Percentiles rank a stretch among this genome's conserved stretches.
Evolutionary conservation across 2,797 vertebrate species (phyloP).

Genomic region (Lacerta viridis): DNA sequence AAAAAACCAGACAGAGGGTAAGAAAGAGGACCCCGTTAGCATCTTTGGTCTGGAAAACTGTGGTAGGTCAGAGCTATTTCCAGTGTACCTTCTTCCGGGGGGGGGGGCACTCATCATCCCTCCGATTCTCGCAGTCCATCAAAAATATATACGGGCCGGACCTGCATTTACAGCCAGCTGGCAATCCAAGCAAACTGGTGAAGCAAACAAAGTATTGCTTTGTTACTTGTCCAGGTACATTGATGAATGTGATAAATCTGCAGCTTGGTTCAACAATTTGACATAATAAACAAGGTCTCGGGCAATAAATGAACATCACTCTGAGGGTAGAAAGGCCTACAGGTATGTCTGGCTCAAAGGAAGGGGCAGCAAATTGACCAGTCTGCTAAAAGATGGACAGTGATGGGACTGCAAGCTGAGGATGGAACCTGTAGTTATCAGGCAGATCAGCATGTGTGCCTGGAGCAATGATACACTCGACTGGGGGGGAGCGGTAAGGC

Average conservation of each 20-base stretch:
- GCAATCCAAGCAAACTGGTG: not conserved
- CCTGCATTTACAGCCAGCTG: not conserved
- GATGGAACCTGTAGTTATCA: not conserved
- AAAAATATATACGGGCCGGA: not conserved
- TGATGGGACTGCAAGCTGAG: not conserved
- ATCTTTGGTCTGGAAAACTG: not conserved
- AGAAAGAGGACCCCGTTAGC: constrained; percentile 36
- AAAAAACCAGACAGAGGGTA: constrained; percentile 95
- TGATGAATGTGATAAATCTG: not conserved
- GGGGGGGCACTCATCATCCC: too few relatives aligned
- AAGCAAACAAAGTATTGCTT: not conserved
- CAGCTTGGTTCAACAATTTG: not conserved
- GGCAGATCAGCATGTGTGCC: not conserved
- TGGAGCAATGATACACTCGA: not conserved
- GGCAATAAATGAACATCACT: not conserved
- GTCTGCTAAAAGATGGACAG: not conserved
- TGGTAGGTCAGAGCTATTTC: not conserved
- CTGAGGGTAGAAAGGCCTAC: not conserved
- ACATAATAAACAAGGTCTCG: not conserved
- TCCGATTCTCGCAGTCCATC: not conserved
- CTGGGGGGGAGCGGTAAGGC: too few relatives aligned
- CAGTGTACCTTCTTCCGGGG: not conserved
- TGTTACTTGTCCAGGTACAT: not conserved
- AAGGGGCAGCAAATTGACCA: not conserved
- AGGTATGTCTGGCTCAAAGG: not conserved